These are phyloP conservation scores for Caenorhabditis parvicauda DNA, from an alignment of 2,888 invertebrate genomes.

Conservation along the genomic window DNA sequence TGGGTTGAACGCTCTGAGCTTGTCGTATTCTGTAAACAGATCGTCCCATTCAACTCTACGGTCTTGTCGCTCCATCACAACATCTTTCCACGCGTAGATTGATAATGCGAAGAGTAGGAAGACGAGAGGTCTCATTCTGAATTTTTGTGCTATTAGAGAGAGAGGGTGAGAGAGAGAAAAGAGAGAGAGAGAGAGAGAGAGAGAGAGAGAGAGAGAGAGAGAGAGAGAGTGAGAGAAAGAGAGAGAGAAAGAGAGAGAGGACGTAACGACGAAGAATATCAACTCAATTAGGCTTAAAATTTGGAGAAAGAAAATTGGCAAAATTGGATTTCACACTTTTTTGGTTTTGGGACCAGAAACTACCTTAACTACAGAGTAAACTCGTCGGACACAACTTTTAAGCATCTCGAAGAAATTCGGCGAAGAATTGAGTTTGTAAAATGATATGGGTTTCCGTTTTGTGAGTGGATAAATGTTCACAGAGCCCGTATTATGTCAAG, in stretches of 20 bases:
- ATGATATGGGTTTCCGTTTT: too few species aligned
- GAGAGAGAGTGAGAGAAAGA: slow-evolving; percentile 3
- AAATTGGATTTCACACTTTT: too few species aligned
- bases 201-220: slow-evolving; percentile 5
- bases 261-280: too few species aligned
- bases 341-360: too few species aligned
- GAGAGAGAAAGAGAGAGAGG: slow-evolving; percentile 2
- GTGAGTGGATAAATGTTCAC: too few species aligned
- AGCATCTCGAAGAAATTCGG: too few species aligned
- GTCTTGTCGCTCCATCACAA: slow-evolving; percentile 22
- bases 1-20: slow-evolving; percentile 19
- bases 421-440: too few species aligned
- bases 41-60: slow-evolving; percentile 29
- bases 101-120: background rate
- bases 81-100: slow-evolving; percentile 12
- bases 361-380: too few species aligned
- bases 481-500: too few species aligned
- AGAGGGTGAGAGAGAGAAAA: slow-evolving; percentile 4
- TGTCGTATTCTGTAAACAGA: slow-evolving; percentile 26
- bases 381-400: too few species aligned
- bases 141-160: slow-evolving; percentile 5
- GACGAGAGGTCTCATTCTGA: slow-evolving; percentile 2
- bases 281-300: too few species aligned
- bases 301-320: too few species aligned
- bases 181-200: slow-evolving; percentile 5